Base-by-base conservation (phyloP, 2,888 invertebrate species). In the Danaus chrysippus region DNA sequence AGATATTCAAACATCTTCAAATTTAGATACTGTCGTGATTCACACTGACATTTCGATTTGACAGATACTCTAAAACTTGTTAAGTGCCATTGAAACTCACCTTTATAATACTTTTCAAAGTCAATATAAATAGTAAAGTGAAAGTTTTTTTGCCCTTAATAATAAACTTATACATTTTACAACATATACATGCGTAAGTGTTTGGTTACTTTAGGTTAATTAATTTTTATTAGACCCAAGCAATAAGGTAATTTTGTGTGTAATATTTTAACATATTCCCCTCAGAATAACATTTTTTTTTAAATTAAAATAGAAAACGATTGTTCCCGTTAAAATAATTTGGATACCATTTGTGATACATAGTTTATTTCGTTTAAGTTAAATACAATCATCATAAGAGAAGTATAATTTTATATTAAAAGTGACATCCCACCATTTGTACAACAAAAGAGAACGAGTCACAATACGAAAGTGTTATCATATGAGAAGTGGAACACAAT, bases 31-130 rank as follows among this genome's bases (percentile, higher is more conserved):
- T 71, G 79, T 76, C 77, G 78, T 82, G 82, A 82, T 81, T 84
- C 84, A 85, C 82, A 81, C 76, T 76, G 76, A 76, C 71, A 70
- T 70, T 66, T 69, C 75, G 76, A 69, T 76, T 74, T 78, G 73
- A 76, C 76, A 78, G 77, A 80, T 83, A 83, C 86, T 86, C 81
- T 79, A 80, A 76, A 75, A 75, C 73, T 78, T 80, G 82, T 84
- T 75, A 78, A 83, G 83, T 81, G 82, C 79, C 83, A 75, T 72
- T 76, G 72, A 75, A 76, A 73, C 73, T 76, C 76, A 80, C 78
- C 78, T 83, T 74, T 68, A 74, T 75, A 78, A 76, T 83, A 82
- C 83, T 87, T 84, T 84, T 82, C 80, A 75, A 73, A 73, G 74
- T 71, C 70, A 67, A 69, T 69, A 73, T 70, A 73, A 73, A 73